These are phyloP conservation scores for Ellobium chinense DNA, from an alignment of 2,888 invertebrate genomes.

Conservation along the genomic window DNA sequence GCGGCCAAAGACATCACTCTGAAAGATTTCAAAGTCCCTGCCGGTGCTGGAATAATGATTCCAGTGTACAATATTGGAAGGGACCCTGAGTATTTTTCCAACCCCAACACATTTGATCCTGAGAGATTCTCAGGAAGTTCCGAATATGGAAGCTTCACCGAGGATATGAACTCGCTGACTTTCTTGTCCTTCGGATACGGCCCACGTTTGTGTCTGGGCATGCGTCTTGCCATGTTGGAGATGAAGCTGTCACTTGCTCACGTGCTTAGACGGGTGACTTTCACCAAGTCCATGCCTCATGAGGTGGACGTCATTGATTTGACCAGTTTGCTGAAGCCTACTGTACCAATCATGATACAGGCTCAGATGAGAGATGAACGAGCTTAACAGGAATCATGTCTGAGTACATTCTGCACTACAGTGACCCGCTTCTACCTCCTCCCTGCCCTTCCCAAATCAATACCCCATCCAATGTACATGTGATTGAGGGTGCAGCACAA, in stretches of 20 bases:
- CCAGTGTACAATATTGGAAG: neutral
- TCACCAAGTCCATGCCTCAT: neutral
- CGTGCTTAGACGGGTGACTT: neutral
- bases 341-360: neutral
- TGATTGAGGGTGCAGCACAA: too few relatives aligned
- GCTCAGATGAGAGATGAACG: too few relatives aligned
- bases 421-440: too few relatives aligned
- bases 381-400: too few relatives aligned
- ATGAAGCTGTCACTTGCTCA: slow-evolving; percentile 20
- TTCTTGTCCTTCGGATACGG: slow-evolving; percentile 30
- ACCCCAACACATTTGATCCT: slow-evolving; percentile 25
- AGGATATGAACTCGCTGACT: slow-evolving; percentile 21
- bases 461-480: too few relatives aligned
- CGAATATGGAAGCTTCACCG: too few relatives aligned
- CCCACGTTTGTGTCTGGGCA: slow-evolving; percentile 26
- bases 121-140: slow-evolving; percentile 4
- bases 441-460: too few relatives aligned
- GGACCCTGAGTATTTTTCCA: slow-evolving; percentile 8
- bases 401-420: too few relatives aligned
- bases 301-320: neutral
- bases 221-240: slow-evolving; percentile 26
- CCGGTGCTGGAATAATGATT: slow-evolving; percentile 4
- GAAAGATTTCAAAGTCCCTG: slow-evolving; percentile 23
- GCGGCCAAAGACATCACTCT: slow-evolving; percentile 9
- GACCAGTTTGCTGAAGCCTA: neutral